A percentile compares a stretch with the other conserved stretches of the same genome.
Evolutionary conservation across 2,113 vertebrate species (phyloP).

Genomic region (Pandion haliaetus): DNA sequence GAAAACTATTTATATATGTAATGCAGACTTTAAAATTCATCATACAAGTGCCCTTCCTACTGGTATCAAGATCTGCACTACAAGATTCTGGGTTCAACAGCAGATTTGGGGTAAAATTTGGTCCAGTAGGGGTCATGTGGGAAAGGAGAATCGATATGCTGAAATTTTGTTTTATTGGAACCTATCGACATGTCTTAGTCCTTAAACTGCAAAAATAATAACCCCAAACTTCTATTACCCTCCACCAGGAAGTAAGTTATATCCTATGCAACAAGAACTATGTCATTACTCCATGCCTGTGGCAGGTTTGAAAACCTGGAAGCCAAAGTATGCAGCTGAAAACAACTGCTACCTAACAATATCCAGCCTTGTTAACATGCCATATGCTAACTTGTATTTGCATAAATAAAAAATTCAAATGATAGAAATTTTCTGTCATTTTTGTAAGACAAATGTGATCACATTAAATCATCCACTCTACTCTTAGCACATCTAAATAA

Average conservation of each 20-base stretch:
- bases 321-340: neutral
- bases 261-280: neutral
- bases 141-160: neutral
- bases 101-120: neutral
- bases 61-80: neutral
- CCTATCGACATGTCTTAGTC: neutral
- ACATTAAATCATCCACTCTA: neutral
- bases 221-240: neutral
- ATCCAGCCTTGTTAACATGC: neutral
- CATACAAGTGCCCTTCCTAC: neutral
- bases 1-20: neutral
- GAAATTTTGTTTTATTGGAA: neutral
- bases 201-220: neutral
- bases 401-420: neutral
- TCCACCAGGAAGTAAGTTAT: neutral
- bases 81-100: neutral
- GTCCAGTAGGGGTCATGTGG: neutral
- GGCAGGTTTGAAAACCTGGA: neutral
- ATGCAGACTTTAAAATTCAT: neutral
- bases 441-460: neutral
- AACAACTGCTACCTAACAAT: neutral
- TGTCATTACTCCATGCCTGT: neutral
- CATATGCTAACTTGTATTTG: neutral
- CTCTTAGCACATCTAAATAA: neutral
- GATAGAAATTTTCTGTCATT: neutral